Evolutionary conservation across 2,888 invertebrate genomes (phyloP).

Genomic region (Synergus laeviventris): DNA sequence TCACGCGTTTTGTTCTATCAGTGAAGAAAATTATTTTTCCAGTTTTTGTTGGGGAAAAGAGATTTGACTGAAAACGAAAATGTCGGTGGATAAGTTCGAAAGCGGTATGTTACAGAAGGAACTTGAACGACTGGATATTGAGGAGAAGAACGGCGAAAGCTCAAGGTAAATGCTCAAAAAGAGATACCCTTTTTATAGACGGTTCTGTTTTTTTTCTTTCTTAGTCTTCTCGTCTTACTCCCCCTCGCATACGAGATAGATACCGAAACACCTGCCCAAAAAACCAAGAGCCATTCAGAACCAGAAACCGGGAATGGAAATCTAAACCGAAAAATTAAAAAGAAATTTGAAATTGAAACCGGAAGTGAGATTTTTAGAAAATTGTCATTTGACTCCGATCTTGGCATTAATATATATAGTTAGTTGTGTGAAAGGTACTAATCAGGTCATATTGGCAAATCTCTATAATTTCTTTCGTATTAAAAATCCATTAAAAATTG

Average conservation of each 20-base stretch:
- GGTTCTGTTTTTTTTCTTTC: slow-evolving; percentile 32
- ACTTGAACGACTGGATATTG: slow-evolving; percentile 73
- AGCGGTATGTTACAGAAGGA: slow-evolving; percentile 70
- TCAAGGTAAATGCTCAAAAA: slow-evolving; percentile 65
- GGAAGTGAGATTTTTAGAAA: slow-evolving; percentile 12
- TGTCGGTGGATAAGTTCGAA: slow-evolving; percentile 74
- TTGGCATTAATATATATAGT: neutral
- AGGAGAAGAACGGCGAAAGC: slow-evolving; percentile 73
- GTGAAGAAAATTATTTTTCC: slow-evolving; percentile 34
- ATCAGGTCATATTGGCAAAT: neutral
- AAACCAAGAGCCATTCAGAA: slow-evolving; percentile 28
- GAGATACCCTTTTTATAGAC: slow-evolving; percentile 35
- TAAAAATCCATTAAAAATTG: neutral
- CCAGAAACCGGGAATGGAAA: slow-evolving; percentile 22
- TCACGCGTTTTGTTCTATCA: slow-evolving; percentile 27
- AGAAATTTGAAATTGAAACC: slow-evolving; percentile 27
- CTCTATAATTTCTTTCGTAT: neutral
- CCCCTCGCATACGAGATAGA: slow-evolving; percentile 14
- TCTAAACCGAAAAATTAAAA: slow-evolving; percentile 5
- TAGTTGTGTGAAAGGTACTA: neutral
- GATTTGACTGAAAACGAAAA: slow-evolving; percentile 46
- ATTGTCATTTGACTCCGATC: neutral
- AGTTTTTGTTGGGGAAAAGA: slow-evolving; percentile 48
- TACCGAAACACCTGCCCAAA: slow-evolving; percentile 21
- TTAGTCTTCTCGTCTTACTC: slow-evolving; percentile 41